Percentiles rank a stretch among this genome's conserved stretches.
These are phyloP conservation scores for Sylvicola cinctus DNA, from an alignment of 2,888 invertebrate genomes.

Conservation along the genomic window DNA sequence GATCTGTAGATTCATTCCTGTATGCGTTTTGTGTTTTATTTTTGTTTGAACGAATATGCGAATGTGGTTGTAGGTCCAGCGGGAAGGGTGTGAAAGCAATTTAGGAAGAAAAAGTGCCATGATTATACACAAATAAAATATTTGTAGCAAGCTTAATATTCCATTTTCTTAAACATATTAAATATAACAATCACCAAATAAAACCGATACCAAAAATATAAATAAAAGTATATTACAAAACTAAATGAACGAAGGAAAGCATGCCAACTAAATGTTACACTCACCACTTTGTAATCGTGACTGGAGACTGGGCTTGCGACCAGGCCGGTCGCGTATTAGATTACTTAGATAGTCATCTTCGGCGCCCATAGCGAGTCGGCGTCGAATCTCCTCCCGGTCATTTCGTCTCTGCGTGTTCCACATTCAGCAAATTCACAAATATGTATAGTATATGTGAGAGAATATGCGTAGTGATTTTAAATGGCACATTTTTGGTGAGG, in stretches of 20 bases:
- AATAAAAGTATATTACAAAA: too few relatives aligned
- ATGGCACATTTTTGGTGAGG: background rate
- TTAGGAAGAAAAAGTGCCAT: too few relatives aligned
- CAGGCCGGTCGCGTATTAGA: constrained; percentile 41
- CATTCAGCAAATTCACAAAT: constrained; percentile 8
- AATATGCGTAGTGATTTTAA: constrained; percentile 6
- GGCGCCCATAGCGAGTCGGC: constrained; percentile 67
- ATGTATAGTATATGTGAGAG: constrained; percentile 1
- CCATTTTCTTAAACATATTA: background rate
- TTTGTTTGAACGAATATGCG: too few relatives aligned
- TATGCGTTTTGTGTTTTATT: background rate
- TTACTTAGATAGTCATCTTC: constrained; percentile 49
- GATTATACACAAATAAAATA: too few relatives aligned
- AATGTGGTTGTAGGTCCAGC: too few relatives aligned
- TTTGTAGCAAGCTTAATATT: constrained; percentile 10
- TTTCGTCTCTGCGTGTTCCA: constrained; percentile 53
- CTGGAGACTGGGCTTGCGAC: constrained; percentile 71
- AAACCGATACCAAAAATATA: too few relatives aligned
- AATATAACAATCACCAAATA: background rate
- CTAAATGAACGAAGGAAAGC: too few relatives aligned
- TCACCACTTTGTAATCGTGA: constrained; percentile 68
- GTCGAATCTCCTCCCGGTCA: constrained; percentile 81
- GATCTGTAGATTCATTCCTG: constrained; percentile 84
- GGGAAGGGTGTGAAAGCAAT: too few relatives aligned
- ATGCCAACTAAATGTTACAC: constrained; percentile 10